Conservation (phyloP, 1,140 invertebrate genomes). For the Wiebesia pumilae region DNA sequence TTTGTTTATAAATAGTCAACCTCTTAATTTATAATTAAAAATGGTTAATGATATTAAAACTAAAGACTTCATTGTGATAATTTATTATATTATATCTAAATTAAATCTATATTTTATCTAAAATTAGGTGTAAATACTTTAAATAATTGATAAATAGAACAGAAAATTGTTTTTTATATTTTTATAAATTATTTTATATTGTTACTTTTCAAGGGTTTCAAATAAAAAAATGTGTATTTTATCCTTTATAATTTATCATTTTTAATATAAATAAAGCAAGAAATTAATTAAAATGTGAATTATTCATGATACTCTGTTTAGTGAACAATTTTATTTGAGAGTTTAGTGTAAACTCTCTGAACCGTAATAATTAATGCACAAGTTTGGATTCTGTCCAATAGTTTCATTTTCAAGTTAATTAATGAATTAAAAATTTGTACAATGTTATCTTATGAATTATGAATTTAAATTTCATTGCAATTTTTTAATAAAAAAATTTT, state of each 20-base stretch:
- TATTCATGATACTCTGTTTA: too few species aligned
- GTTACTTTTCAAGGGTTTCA: background rate
- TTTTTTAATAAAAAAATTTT: background rate
- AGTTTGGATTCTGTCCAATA: constrained; percentile 25
- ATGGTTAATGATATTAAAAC: background rate
- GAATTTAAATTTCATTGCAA: background rate
- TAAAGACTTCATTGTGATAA: background rate
- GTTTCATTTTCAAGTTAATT: background rate
- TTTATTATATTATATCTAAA: background rate
- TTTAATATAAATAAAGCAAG: background rate
- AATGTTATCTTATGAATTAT: background rate
- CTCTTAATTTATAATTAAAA: background rate
- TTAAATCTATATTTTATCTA: too few species aligned
- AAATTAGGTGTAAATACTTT: too few species aligned
- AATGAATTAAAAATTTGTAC: constrained; percentile 4
- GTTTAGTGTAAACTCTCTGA: background rate
- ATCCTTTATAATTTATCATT: background rate
- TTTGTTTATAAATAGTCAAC: background rate
- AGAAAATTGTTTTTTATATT: background rate
- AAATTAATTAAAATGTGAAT: background rate
- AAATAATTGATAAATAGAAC: background rate
- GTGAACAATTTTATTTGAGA: background rate
- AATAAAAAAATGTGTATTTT: too few species aligned
- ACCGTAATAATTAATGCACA: constrained; percentile 6
- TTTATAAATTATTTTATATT: background rate